Evolutionary conservation across 2,113 vertebrate species (phyloP).

Genomic region (Ceuthmochares aereus): DNA sequence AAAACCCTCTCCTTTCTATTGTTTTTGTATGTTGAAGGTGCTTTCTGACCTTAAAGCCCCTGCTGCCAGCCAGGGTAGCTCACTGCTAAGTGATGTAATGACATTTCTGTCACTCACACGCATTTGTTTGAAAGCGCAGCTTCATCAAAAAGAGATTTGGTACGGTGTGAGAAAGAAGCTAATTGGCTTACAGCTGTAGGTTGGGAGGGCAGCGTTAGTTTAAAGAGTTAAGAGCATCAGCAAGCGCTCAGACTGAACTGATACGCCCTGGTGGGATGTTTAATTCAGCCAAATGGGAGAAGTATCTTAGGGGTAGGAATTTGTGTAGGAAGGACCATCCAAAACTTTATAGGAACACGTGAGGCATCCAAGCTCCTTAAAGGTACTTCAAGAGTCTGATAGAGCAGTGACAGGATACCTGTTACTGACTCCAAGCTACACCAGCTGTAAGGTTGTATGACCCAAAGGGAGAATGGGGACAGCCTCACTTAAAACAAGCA

Average conservation of each 20-base stretch:
- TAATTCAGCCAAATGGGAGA: not conserved
- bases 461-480: not conserved
- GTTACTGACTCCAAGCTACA: not conserved
- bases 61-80: not conserved
- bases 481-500: not conserved
- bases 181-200: constrained; percentile 58
- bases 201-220: constrained; percentile 42
- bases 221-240: constrained; percentile 36
- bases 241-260: not conserved
- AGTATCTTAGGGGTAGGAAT: not conserved
- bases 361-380: not conserved
- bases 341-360: not conserved
- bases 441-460: not conserved
- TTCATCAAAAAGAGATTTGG: constrained; percentile 54
- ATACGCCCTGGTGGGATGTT: not conserved
- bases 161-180: constrained; percentile 34
- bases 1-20: not conserved
- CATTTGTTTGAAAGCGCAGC: not conserved
- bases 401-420: not conserved
- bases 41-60: constrained; percentile 1
- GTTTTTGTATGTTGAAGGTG: not conserved
- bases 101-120: constrained; percentile 19
- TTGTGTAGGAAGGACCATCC: not conserved
- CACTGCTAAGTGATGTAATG: constrained; percentile 4
- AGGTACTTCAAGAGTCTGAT: not conserved